Conservation (phyloP, 2,888 invertebrate species). For the Drosophila picticornis region DNA sequence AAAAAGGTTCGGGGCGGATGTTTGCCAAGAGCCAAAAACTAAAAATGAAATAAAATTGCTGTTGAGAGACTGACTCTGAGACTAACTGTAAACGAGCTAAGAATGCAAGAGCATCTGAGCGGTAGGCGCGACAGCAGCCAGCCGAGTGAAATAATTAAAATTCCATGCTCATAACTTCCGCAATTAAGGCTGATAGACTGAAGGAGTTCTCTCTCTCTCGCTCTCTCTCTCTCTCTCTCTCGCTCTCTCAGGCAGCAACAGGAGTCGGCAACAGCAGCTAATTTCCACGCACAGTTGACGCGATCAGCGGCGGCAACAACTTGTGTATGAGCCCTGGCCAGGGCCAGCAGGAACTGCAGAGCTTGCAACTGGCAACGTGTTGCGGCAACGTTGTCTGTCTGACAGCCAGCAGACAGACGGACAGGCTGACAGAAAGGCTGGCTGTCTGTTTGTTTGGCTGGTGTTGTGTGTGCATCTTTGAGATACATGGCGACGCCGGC, state of each 20-base stretch:
- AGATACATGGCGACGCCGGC: conserved; percentile 54
- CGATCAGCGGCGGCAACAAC: conserved; percentile 39
- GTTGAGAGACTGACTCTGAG: conserved; percentile 13
- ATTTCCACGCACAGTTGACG: conserved; percentile 80
- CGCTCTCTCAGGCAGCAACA: conserved; percentile 14
- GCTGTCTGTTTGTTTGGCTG: conserved; percentile 31
- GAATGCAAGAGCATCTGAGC: conserved; percentile 49
- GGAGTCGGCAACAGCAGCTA: conserved; percentile 73
- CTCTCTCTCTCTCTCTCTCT: background rate
- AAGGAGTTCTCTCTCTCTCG: conserved; percentile 25
- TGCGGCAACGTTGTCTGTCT: conserved; percentile 32
- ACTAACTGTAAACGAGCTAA: conserved; percentile 70
- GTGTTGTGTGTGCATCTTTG: conserved; percentile 35
- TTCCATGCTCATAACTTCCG: conserved; percentile 80
- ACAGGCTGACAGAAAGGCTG: conserved; percentile 33
- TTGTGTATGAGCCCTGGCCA: conserved; percentile 49
- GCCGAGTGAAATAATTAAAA: conserved; percentile 79
- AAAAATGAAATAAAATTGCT: conserved; percentile 19
- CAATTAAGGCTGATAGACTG: conserved; percentile 73
- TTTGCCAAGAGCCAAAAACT: conserved; percentile 54
- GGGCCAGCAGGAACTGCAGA: conserved; percentile 19
- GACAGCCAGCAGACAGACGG: conserved; percentile 25
- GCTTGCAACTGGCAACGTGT: conserved; percentile 50
- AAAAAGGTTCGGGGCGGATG: conserved; percentile 68
- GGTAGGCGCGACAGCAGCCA: conserved; percentile 32